A percentile compares a stretch with the other conserved stretches of the same genome.
Conservation (phyloP, 2,113 vertebrate genomes). For the Columba livia region DNA sequence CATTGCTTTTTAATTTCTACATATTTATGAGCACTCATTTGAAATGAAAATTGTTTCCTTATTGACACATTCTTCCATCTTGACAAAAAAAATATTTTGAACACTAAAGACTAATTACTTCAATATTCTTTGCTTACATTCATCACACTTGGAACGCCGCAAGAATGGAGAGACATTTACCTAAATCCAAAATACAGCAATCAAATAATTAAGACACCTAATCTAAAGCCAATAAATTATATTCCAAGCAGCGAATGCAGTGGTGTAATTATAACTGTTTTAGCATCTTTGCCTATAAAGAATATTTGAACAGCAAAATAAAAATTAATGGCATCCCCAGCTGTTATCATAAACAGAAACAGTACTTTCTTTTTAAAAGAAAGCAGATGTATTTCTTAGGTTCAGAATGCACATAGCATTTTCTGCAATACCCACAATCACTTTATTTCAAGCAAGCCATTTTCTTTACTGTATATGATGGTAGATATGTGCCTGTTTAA, state of each 20-base stretch:
- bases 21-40: slow-evolving; percentile 49
- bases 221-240: slow-evolving; percentile 24
- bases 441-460: not conserved
- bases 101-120: slow-evolving; percentile 24
- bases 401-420: not conserved
- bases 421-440: not conserved
- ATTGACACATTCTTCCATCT: slow-evolving; percentile 39
- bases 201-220: slow-evolving; percentile 56
- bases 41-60: slow-evolving; percentile 56
- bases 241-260: slow-evolving; percentile 8
- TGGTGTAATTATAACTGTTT: slow-evolving; percentile 11
- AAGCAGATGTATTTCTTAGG: not conserved
- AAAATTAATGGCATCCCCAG: slow-evolving; percentile 18
- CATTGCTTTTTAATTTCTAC: slow-evolving; percentile 45
- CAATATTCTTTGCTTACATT: slow-evolving; percentile 10
- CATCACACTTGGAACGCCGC: not conserved
- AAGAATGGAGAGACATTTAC: slow-evolving; percentile 13
- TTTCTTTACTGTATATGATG: not conserved
- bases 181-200: not conserved
- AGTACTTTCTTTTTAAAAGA: slow-evolving; percentile 12
- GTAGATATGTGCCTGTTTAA: not conserved
- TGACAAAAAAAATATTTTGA: not conserved
- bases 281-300: slow-evolving; percentile 29
- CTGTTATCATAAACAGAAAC: slow-evolving; percentile 20
- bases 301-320: slow-evolving; percentile 45